These are phyloP conservation scores for Megaceryle alcyon DNA, from an alignment of 2,797 vertebrate species.

Conservation along the genomic window DNA sequence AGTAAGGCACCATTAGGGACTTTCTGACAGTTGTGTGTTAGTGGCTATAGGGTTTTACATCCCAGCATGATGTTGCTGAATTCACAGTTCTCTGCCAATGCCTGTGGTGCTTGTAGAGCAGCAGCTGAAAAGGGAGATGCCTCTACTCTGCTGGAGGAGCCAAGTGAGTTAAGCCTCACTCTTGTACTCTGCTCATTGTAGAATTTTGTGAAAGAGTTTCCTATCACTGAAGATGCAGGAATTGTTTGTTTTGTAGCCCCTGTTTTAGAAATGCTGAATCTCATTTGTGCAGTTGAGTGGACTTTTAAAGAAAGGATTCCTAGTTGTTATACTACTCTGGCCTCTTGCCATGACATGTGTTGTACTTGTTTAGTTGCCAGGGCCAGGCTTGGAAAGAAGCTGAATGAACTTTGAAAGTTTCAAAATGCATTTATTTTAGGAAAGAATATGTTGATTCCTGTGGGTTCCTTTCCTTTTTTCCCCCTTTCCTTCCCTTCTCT, in stretches of 20 bases:
- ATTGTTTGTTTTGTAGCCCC: constrained; percentile 45
- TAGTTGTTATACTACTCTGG: constrained; percentile 31
- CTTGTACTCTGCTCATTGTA: background rate
- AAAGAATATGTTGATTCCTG: background rate
- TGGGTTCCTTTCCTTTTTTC: background rate
- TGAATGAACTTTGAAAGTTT: constrained; percentile 20
- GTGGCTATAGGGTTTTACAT: background rate
- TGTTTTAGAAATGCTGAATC: constrained; percentile 12
- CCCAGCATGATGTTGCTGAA: background rate
- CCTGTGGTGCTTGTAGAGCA: background rate
- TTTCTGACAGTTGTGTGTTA: background rate
- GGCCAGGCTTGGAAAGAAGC: constrained; percentile 34
- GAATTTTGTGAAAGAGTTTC: background rate
- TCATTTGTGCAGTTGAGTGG: background rate
- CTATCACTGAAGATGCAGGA: background rate
- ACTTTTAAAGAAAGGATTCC: constrained; percentile 33
- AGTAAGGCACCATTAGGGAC: background rate
- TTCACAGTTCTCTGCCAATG: background rate
- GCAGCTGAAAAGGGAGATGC: background rate
- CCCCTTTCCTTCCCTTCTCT: too few species aligned
- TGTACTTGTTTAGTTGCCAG: background rate
- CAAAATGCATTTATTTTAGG: background rate
- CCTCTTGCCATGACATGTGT: background rate
- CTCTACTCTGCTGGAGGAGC: background rate
- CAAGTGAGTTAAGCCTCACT: background rate